phyloP scores from a whole-genome alignment of 1,140 invertebrate species.

The Achatina immaculata region DNA sequence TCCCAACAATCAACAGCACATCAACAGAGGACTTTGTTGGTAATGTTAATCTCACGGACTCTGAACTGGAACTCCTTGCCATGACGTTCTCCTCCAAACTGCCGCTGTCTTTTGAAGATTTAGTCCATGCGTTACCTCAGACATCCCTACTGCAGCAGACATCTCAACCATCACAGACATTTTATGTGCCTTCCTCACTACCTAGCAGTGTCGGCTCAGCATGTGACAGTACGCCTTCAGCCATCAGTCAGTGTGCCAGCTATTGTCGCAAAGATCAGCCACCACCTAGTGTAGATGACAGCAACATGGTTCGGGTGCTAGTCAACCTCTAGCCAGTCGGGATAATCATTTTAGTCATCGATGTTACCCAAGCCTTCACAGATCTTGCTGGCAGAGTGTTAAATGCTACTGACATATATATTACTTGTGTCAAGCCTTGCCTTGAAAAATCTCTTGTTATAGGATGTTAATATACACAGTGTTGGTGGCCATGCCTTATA shows the following conservation, averaged over 20 bases:
- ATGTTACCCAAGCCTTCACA: not conserved
- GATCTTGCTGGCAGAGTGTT: not conserved
- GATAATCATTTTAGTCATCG: not conserved
- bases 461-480: not conserved
- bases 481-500: not conserved
- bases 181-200: constrained; percentile 37
- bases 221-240: not conserved
- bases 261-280: constrained; percentile 37
- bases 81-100: constrained; percentile 32
- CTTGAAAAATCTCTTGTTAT: not conserved
- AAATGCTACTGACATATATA: not conserved
- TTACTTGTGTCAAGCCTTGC: no score
- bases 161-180: constrained; percentile 30
- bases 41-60: constrained; percentile 16
- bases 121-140: constrained; percentile 31
- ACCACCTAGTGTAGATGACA: constrained; percentile 33
- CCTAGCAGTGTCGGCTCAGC: constrained; percentile 7
- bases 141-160: constrained; percentile 21
- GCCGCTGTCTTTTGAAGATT: constrained; percentile 34
- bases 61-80: constrained; percentile 34
- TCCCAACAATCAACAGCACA: not conserved
- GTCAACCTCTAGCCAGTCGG: constrained; percentile 22
- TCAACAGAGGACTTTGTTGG: constrained; percentile 21
- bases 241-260: constrained; percentile 36
- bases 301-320: constrained; percentile 30